phyloP scores from a whole-genome alignment of 2,113 vertebrate species.

The Hylia prasina region DNA sequence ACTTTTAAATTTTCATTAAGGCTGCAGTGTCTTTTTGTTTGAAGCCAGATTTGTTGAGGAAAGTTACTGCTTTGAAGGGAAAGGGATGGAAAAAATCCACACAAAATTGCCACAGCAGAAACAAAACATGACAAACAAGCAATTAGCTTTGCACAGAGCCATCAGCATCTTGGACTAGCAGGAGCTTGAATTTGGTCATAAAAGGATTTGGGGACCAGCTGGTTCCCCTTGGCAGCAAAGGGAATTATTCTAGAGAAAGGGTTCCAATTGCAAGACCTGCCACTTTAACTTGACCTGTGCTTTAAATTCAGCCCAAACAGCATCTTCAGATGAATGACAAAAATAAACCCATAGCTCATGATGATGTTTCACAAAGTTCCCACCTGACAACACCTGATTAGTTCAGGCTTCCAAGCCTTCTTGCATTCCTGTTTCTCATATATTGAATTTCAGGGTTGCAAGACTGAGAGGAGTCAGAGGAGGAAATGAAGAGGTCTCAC shows the following conservation, averaged over 20 bases:
- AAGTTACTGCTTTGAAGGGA: constrained; percentile 34
- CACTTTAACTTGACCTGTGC: neutral
- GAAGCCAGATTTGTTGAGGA: constrained; percentile 3
- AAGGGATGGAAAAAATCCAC: neutral
- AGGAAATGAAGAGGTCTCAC: constrained; percentile 31
- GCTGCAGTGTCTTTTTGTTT: constrained; percentile 56
- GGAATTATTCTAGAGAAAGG: neutral
- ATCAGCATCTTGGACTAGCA: neutral
- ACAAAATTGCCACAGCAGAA: neutral
- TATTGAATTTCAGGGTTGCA: neutral
- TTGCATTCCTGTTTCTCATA: neutral
- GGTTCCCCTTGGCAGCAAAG: neutral
- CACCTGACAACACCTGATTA: neutral
- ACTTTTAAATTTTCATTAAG: constrained; percentile 71
- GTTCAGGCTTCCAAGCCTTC: constrained; percentile 3
- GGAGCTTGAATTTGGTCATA: neutral
- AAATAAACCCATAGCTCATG: neutral
- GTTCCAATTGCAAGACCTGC: neutral
- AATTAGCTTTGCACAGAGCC: neutral
- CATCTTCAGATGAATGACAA: neutral
- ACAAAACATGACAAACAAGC: neutral
- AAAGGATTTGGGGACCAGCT: neutral
- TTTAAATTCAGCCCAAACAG: neutral
- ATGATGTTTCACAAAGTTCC: neutral
- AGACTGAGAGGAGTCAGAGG: neutral